Evolutionary conservation across 2,888 invertebrate species (phyloP).

Genomic region (Syrista parreyssii): DNA sequence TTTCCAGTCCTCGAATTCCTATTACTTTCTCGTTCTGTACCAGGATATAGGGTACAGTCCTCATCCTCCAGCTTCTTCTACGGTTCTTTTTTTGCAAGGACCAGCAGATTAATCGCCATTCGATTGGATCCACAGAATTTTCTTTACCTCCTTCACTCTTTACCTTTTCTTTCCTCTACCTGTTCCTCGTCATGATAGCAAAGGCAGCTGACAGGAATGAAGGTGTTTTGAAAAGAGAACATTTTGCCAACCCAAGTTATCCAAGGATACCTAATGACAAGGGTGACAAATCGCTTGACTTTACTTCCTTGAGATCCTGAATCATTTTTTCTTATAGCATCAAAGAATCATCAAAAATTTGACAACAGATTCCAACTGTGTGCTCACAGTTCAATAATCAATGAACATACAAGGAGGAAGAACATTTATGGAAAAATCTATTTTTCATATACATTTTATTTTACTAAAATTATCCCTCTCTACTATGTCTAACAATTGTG

Average conservation of each 20-base stretch:
- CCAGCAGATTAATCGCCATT: not conserved
- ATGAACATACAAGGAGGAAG: too few relatives aligned
- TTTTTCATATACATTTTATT: not conserved
- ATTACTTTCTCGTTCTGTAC: not conserved
- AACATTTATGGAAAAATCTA: not conserved
- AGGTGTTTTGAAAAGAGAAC: constrained; percentile 6
- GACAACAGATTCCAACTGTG: not conserved
- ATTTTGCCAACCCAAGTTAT: constrained; percentile 25
- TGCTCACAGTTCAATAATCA: too few relatives aligned
- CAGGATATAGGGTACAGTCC: not conserved
- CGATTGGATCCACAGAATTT: not conserved
- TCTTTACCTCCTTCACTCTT: not conserved
- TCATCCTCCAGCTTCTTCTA: not conserved
- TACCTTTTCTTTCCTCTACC: not conserved
- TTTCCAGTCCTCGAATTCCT: not conserved
- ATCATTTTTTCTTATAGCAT: not conserved
- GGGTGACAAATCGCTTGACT: constrained; percentile 35
- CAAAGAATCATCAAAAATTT: not conserved
- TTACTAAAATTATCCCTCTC: not conserved
- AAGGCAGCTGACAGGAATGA: not conserved
- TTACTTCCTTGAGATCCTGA: constrained; percentile 11
- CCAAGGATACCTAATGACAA: constrained; percentile 26
- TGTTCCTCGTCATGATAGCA: not conserved
- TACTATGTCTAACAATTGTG: not conserved
- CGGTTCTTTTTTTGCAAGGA: not conserved